A percentile compares a stretch with the other conserved stretches of the same genome.
phyloP scores from a whole-genome alignment of 1,140 invertebrate species.

The Drosophila pruinosa region DNA sequence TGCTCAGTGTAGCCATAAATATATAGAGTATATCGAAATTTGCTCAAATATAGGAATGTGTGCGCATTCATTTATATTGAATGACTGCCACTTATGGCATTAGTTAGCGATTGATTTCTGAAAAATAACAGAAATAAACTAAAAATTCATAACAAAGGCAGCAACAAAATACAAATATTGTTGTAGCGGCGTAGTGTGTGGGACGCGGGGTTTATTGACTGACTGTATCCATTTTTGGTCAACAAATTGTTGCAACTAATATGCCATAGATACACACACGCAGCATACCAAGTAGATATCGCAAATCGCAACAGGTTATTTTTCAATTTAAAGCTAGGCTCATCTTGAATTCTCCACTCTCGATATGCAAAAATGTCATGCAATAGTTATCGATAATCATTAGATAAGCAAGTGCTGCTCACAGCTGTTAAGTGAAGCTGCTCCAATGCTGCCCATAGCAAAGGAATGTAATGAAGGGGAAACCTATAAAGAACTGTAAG shows the following conservation, averaged over 20 bases:
- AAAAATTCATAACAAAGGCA: constrained; percentile 34
- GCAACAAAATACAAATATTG: constrained; percentile 25
- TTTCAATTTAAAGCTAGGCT: constrained; percentile 1
- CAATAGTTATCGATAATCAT: constrained; percentile 12
- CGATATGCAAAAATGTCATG: constrained; percentile 2
- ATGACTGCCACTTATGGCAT: constrained; percentile 62
- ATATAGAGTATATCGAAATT: constrained; percentile 23
- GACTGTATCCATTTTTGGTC: constrained; percentile 62
- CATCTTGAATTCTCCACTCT: constrained; percentile 19
- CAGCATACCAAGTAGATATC: constrained; percentile 4
- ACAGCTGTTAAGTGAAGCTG: constrained; percentile 24
- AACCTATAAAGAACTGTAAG: background rate
- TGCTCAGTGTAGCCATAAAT: background rate
- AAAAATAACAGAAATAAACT: constrained; percentile 20
- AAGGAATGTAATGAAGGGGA: too few species aligned
- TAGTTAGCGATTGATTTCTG: constrained; percentile 56
- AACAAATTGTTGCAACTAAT: constrained; percentile 62
- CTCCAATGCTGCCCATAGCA: constrained; percentile 13
- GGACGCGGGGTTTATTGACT: constrained; percentile 71
- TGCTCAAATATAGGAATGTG: constrained; percentile 44
- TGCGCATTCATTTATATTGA: constrained; percentile 47
- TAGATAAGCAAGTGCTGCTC: background rate
- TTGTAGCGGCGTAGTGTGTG: constrained; percentile 40
- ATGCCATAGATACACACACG: constrained; percentile 21
- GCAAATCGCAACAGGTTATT: constrained; percentile 14